Percentiles rank a stretch among this genome's conserved stretches.
Evolutionary conservation across 2,797 vertebrate species (phyloP).

Genomic region (Calcarius lapponicus): DNA sequence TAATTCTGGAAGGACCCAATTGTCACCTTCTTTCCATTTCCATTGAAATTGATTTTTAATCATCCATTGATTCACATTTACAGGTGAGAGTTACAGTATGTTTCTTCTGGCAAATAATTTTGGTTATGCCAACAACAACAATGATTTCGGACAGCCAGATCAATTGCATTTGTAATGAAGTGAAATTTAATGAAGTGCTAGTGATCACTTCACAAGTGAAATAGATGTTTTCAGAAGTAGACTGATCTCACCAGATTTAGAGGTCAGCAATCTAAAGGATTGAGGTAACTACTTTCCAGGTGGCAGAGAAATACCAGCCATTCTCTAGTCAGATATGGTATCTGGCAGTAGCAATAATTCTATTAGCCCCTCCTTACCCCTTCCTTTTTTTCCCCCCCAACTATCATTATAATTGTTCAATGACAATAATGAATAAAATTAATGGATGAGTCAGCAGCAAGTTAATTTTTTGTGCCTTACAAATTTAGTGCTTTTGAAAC

Average conservation of each 20-base stretch:
- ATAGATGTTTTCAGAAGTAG: background rate
- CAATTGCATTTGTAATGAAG: background rate
- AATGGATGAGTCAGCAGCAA: background rate
- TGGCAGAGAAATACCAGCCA: background rate
- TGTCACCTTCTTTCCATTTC: background rate
- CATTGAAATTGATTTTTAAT: background rate
- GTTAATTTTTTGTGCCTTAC: background rate
- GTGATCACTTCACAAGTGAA: background rate
- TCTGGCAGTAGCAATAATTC: background rate
- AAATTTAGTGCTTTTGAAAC: background rate
- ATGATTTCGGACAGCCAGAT: background rate
- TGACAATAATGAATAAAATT: background rate
- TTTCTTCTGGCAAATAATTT: background rate
- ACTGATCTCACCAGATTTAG: background rate
- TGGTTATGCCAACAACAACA: background rate
- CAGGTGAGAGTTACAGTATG: background rate
- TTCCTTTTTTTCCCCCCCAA: rapidly evolving
- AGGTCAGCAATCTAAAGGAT: background rate
- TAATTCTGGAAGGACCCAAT: background rate
- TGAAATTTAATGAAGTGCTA: background rate
- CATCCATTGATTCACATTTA: background rate
- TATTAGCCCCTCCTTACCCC: background rate
- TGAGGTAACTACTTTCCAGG: background rate
- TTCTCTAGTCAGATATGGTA: background rate
- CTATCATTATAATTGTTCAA: background rate